These are phyloP conservation scores for Teleiodes luculella DNA, from an alignment of 2,888 invertebrate genomes.

Conservation along the genomic window DNA sequence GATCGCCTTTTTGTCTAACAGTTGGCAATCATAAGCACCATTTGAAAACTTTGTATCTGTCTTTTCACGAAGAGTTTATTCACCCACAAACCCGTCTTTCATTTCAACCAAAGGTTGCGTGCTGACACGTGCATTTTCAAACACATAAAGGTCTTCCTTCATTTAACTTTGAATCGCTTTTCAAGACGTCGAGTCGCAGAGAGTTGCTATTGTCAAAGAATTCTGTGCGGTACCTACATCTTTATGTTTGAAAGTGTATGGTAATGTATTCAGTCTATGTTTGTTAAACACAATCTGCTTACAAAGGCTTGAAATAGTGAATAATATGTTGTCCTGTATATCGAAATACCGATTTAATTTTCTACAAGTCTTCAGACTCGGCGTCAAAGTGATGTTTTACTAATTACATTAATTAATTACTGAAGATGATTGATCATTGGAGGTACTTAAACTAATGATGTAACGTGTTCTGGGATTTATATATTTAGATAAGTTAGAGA, in stretches of 20 bases:
- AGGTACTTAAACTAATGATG: not conserved
- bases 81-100: not conserved
- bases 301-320: no score
- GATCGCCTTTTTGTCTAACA: no score
- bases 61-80: not conserved
- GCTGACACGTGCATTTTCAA: slow-evolving; percentile 1
- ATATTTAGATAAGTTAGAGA: not conserved
- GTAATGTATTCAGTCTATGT: no score
- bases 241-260: no score
- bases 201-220: no score
- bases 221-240: no score
- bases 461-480: not conserved
- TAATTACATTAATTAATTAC: not conserved
- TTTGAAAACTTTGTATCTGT: no score
- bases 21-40: no score
- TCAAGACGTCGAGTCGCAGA: not conserved
- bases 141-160: slow-evolving; percentile 17
- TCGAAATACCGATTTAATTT: no score
- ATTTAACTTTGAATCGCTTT: slow-evolving; percentile 11
- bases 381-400: not conserved
- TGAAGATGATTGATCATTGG: not conserved
- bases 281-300: no score
- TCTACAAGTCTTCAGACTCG: no score
- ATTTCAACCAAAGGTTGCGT: not conserved
- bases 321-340: no score